Percentiles rank a stretch among this genome's conserved stretches.
phyloP scores from a whole-genome alignment of 2,797 vertebrate genomes.

The Pteropus rufus region DNA sequence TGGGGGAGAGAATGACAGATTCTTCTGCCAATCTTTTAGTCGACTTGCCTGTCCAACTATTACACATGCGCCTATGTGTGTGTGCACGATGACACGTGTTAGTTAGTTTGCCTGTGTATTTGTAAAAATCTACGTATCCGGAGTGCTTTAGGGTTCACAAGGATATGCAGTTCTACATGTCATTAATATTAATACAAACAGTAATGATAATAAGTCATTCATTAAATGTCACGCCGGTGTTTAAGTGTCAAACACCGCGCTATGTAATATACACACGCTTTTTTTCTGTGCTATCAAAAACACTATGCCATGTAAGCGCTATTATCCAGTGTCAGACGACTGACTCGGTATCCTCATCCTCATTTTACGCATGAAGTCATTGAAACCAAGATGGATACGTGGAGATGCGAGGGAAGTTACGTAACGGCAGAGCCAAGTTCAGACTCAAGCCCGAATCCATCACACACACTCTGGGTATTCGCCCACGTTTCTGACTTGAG shows the following conservation, averaged over 20 bases:
- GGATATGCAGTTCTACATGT: not conserved
- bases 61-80: not conserved
- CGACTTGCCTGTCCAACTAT: not conserved
- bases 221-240: not conserved
- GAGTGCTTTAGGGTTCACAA: not conserved
- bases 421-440: not conserved
- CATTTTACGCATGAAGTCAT: not conserved
- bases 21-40: not conserved
- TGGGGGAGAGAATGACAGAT: not conserved
- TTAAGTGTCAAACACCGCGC: not conserved
- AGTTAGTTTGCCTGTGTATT: not conserved
- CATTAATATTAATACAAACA: not conserved
- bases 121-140: not conserved
- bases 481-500: not conserved
- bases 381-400: not conserved
- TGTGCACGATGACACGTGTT: not conserved
- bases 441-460: not conserved
- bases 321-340: not conserved
- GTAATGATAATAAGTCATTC: not conserved
- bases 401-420: not conserved
- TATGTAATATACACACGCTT: not conserved
- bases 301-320: not conserved
- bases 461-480: not conserved
- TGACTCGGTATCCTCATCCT: not conserved
- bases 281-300: not conserved